These are phyloP conservation scores for Corticium candelabrum DNA, from an alignment of 37 sponge, comb jelly and placozoan species.

Conservation along the genomic window DNA sequence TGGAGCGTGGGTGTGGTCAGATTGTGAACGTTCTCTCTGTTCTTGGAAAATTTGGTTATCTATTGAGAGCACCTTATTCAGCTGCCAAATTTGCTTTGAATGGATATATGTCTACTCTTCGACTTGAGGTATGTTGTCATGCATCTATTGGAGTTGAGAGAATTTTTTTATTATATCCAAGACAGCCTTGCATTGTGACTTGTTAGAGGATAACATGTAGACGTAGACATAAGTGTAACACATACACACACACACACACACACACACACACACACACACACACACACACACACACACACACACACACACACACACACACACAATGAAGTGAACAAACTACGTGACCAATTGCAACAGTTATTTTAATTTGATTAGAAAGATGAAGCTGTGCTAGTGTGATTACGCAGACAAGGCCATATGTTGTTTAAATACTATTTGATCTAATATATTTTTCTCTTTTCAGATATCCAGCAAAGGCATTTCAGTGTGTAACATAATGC, in stretches of 20 bases:
- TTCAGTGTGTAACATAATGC: constrained; percentile 22
- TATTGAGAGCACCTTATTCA: constrained; percentile 22
- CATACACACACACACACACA: constrained; percentile 1
- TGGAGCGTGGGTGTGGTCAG: constrained; percentile 36
- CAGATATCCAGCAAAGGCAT: not conserved
- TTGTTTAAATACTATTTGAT: not conserved
- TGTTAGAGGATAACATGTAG: not conserved
- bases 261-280: constrained; percentile 7
- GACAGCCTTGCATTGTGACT: too few relatives aligned
- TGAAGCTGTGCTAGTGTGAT: too few relatives aligned
- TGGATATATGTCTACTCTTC: constrained; percentile 32
- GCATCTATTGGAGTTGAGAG: not conserved
- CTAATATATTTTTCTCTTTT: not conserved
- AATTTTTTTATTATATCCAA: too few relatives aligned
- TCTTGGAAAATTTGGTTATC: constrained; percentile 23
- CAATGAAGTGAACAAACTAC: too few relatives aligned
- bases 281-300: constrained; percentile 19
- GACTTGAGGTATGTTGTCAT: constrained; percentile 28
- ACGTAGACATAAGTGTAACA: too few relatives aligned
- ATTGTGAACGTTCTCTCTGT: constrained; percentile 53
- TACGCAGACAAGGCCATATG: constrained; percentile 1
- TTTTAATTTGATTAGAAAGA: too few relatives aligned
- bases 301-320: not conserved
- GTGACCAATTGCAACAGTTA: too few relatives aligned
- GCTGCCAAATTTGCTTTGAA: constrained; percentile 46